A percentile compares a stretch with the other conserved stretches of the same genome.
Evolutionary conservation across 2,888 invertebrate genomes (phyloP).

Genomic region (Bellardia bayeri): DNA sequence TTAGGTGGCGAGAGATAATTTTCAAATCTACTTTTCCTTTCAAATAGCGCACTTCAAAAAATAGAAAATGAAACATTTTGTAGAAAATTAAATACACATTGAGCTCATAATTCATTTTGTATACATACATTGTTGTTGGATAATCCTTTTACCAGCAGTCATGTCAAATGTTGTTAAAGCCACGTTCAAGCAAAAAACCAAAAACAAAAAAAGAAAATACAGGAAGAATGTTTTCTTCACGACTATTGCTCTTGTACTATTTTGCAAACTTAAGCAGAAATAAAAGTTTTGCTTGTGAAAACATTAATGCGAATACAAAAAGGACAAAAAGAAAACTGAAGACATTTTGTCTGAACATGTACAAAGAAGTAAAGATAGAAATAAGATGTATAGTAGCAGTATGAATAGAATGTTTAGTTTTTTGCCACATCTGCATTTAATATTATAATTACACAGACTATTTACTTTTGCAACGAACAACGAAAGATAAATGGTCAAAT

Average conservation of each 20-base stretch:
- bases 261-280: conserved; percentile 67
- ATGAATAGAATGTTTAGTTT: conserved; percentile 55
- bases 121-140: conserved; percentile 47
- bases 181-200: conserved; percentile 35
- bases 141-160: conserved; percentile 72
- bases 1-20: neutral
- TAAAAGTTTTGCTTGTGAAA: conserved; percentile 52
- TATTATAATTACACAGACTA: conserved; percentile 75
- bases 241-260: conserved; percentile 50
- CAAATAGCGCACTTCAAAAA: neutral
- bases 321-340: conserved; percentile 10
- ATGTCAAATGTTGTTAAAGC: conserved; percentile 54
- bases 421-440: conserved; percentile 76
- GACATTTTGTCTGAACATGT: conserved; percentile 56
- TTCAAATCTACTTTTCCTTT: neutral
- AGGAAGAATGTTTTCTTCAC: conserved; percentile 29
- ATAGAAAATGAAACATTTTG: conserved; percentile 3
- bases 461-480: conserved; percentile 64
- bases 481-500: conserved; percentile 67
- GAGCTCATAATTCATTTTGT: conserved; percentile 73
- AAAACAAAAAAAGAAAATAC: neutral
- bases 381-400: neutral
- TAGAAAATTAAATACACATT: conserved; percentile 43
- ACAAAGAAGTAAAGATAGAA: conserved; percentile 9
- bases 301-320: conserved; percentile 52